Conservation (phyloP, 2,888 invertebrate species). For the Heterodera filipjevi region DNA sequence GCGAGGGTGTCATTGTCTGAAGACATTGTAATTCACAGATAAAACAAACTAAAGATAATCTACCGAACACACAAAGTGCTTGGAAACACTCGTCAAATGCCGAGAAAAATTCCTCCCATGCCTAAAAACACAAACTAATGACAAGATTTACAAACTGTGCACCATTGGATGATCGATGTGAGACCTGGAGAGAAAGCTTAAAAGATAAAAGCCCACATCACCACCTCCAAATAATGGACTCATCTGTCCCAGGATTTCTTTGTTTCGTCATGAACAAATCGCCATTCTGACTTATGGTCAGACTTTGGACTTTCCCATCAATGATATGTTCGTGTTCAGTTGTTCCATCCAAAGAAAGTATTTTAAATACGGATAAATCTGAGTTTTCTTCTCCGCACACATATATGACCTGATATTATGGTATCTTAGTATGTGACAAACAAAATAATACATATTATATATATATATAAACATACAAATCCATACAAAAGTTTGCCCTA, state of each 20-base stretch:
- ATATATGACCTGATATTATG: constrained; percentile 53
- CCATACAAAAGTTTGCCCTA: too few species aligned
- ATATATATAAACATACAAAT: too few species aligned
- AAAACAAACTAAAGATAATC: constrained; percentile 14
- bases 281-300: constrained; percentile 49
- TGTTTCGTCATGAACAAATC: constrained; percentile 60
- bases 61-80: constrained; percentile 51
- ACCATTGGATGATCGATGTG: constrained; percentile 53
- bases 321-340: constrained; percentile 58
- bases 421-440: too few species aligned
- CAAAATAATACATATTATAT: too few species aligned
- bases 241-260: constrained; percentile 39
- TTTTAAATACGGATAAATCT: constrained; percentile 50
- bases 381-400: constrained; percentile 53
- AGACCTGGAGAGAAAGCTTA: constrained; percentile 43
- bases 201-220: not conserved
- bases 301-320: constrained; percentile 59
- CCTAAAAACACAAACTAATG: constrained; percentile 26
- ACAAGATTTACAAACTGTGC: not conserved
- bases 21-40: not conserved
- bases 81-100: constrained; percentile 44
- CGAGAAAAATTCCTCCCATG: constrained; percentile 55
- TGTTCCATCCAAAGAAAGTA: constrained; percentile 50
- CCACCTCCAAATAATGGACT: constrained; percentile 50
- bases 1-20: constrained; percentile 46